Evolutionary conservation across 2,113 vertebrate species (phyloP), one percentile per base, ranked within the genome.

Genomic region (Zosterops japonicus): DNA sequence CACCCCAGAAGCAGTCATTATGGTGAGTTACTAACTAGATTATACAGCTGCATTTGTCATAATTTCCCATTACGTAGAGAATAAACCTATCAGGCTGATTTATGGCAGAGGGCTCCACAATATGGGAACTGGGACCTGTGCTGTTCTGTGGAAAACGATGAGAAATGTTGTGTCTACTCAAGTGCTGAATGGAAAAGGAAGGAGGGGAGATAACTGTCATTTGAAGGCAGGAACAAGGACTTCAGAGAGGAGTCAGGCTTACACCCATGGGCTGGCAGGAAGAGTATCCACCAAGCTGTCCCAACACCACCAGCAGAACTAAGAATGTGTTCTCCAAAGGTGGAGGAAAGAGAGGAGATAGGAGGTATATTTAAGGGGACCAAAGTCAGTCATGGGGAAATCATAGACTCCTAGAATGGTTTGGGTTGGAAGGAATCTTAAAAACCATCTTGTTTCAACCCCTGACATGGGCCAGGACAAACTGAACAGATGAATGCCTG

Each of bases 51-150:
- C 90, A 95, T 95, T 94, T 96, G 94, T 97, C 95, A 96, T 96
- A 94, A 97, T 96, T 97, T 96, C 95, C 96, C 96, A 96, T 96
- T 97, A 96, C 90, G 80, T 95, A 94, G 93, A 96, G 92, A 96
- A 97, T 94, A 96, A 97, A 96, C 93, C 95, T 95, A 93, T 95
- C 96, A 96, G 72, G 31, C 95, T 97, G 96, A 96, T 96, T 96
- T 96, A 96, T 96, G 92, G 80, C 85, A 56, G 88, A 90, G 77
- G 20, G 60, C 92, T 96, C 64, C 92, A 93, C 92, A 90, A 95
- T 75, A 94, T 94, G 94, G 95, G 95, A 92, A 94, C 79, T 6
- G 85, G 72, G 93, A 90, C 88, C 90, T 95, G 86, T 19, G 52
- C 68, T 86, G 50, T 44, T 86, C 87, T 23, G 23, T 63, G 88